Evolutionary conservation across 1,140 invertebrate genomes (phyloP).

Genomic region (Brachionus manjavacas): DNA sequence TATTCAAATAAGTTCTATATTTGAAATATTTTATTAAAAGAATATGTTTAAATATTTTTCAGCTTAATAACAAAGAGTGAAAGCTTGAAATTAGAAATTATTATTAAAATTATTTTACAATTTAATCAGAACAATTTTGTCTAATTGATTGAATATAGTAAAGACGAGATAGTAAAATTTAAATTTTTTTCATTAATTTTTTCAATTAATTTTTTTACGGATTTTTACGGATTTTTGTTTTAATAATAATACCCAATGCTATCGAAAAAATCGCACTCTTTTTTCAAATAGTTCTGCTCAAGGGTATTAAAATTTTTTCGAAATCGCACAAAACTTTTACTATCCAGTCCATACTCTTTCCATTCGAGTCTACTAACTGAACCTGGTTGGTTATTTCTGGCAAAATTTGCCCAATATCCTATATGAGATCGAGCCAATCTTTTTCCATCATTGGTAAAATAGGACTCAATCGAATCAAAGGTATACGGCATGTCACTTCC

Average conservation of each 20-base stretch:
- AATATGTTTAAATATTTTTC: too few relatives aligned
- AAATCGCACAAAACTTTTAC: background rate
- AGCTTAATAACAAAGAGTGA: too few relatives aligned
- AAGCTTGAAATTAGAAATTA: too few relatives aligned
- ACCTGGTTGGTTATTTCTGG: slow-evolving; percentile 42
- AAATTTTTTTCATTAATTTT: background rate
- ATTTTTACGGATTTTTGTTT: background rate
- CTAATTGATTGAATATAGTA: background rate
- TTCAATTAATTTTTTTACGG: background rate
- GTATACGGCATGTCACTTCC: slow-evolving; percentile 37
- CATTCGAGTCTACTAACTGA: background rate
- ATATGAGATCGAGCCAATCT: slow-evolving; percentile 46
- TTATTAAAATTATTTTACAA: too few relatives aligned
- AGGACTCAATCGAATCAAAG: background rate
- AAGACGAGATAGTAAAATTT: background rate
- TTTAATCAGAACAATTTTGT: too few relatives aligned
- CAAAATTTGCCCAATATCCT: slow-evolving; percentile 51
- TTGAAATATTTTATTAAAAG: too few relatives aligned
- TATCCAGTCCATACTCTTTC: background rate
- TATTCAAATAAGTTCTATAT: too few relatives aligned
- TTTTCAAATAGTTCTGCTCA: background rate
- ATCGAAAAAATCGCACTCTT: slow-evolving; percentile 41
- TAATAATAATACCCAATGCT: slow-evolving; percentile 39
- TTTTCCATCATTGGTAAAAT: slow-evolving; percentile 44
- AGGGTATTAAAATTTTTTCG: background rate